phyloP scores from a whole-genome alignment of 92 coral and sea anemone genomes.

The Porites evermanni region DNA sequence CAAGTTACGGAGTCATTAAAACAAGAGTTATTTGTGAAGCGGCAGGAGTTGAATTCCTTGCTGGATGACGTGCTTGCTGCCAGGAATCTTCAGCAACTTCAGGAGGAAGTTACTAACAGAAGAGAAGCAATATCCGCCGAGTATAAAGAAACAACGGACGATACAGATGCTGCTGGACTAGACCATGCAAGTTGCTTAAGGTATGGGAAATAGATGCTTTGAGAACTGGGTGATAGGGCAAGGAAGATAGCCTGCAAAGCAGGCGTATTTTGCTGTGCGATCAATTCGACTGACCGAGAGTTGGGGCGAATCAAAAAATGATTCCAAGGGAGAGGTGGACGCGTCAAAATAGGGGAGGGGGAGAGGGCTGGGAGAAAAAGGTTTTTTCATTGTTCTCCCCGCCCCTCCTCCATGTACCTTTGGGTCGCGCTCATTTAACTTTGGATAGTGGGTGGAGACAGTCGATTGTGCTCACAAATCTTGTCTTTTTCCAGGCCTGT shows the following conservation, averaged over 20 bases:
- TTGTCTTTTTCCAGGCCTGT: conserved; percentile 62
- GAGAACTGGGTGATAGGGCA: no score
- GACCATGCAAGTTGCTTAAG: conserved; percentile 1
- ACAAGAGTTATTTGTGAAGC: conserved; percentile 70
- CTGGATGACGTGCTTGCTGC: conserved; percentile 65
- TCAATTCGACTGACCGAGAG: no score
- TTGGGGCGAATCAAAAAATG: no score
- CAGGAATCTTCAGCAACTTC: conserved; percentile 54
- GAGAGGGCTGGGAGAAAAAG: no score
- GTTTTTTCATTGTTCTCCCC: no score
- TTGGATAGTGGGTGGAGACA: no score
- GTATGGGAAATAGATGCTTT: background rate
- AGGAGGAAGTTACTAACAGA: conserved; percentile 32
- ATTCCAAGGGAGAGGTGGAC: no score
- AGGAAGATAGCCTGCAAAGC: no score
- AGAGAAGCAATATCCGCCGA: background rate
- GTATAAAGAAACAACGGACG: conserved; percentile 3
- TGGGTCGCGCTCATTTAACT: no score
- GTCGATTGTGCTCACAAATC: background rate
- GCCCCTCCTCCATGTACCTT: no score
- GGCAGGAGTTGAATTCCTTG: conserved; percentile 67
- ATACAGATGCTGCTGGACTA: background rate
- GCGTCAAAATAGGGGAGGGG: no score
- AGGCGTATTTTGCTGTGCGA: no score
- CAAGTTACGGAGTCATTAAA: conserved; percentile 68